phyloP scores from a whole-genome alignment of 64 coral and sea anemone species.

The Porites lutea region DNA sequence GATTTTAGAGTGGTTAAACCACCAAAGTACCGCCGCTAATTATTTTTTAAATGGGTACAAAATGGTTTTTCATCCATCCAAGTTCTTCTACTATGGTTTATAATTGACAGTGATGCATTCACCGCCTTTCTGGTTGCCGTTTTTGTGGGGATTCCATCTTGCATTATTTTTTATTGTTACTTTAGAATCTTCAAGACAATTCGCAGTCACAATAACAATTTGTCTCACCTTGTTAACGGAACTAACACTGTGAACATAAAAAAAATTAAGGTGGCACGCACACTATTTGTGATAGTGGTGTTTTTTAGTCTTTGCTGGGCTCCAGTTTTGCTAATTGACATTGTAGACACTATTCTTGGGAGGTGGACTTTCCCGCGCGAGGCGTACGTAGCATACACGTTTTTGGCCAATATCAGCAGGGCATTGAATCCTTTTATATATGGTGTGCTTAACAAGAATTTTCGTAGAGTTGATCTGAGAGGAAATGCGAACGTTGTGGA shows the following conservation, averaged over 20 bases:
- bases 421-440: conserved; percentile 22
- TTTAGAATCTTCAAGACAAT: conserved; percentile 23
- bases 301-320: conserved; percentile 35
- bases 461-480: not conserved
- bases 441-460: not conserved
- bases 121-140: conserved; percentile 19
- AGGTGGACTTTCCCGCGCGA: not conserved
- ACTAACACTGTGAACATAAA: not conserved
- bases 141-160: conserved; percentile 3
- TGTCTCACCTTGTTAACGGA: no score
- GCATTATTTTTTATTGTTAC: conserved; percentile 37
- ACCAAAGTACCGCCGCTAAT: not conserved
- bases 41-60: conserved; percentile 5
- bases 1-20: conserved; percentile 33
- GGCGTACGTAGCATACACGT: not conserved
- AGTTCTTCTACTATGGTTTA: conserved; percentile 25
- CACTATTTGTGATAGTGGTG: conserved; percentile 32
- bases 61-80: conserved; percentile 56
- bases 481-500: no score
- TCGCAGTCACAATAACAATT: not conserved
- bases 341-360: conserved; percentile 20
- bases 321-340: conserved; percentile 37
- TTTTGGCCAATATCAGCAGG: not conserved
- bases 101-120: not conserved
- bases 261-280: conserved; percentile 44